Evolutionary conservation across 1,140 invertebrate species (phyloP), one percentile per base, ranked within the genome.

Genomic region (Cephus cinctus): DNA sequence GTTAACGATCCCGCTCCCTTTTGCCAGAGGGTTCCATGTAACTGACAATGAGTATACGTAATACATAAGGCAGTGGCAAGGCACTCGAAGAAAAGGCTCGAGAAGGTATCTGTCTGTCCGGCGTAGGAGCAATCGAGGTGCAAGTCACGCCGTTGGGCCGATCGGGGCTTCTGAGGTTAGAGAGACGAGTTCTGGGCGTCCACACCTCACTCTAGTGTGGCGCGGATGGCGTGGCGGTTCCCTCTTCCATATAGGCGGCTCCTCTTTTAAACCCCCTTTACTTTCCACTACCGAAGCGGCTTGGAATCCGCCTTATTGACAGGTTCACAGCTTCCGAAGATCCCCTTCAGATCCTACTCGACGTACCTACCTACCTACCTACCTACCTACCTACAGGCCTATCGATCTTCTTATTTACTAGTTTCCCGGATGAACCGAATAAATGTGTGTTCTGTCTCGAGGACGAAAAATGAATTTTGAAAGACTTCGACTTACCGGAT

Each of bases 261-360:
- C 47, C 43, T 65, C 63, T 61, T 67, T 62, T 57, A 56, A 47
- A 48, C 35, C 49, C 45, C 21, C 47, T 57, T 44, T 31, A 45
- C 41, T 54, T 50, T 53, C 49, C 47, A 54, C 57, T 44, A 36
- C 50, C 45, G 52, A 61, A 56, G 52, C 54, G 20, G 47, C 53
- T 50, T 23, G 56, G 61, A 63, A 63, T 67, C 47, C 52, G 56
- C 52, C 51, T 66, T 67, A 64, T 61, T 65, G 68, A 71, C 65
- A 69, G 61, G 46, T 54, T 63, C 54, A 52, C 44, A 48, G 63
- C 65, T 71, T 56, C 63, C 52, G 65, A 66, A 54, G 61, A 63
- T 56, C 36, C 47, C 57, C 43, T 50, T 36, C 22, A 46, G 44
- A 31, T 44, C 38, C 58, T 38, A n/a, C 46, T 47, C 39, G 39